Evolutionary conservation across 2,113 vertebrate genomes (phyloP).

Genomic region (Dolichotis patagonum): DNA sequence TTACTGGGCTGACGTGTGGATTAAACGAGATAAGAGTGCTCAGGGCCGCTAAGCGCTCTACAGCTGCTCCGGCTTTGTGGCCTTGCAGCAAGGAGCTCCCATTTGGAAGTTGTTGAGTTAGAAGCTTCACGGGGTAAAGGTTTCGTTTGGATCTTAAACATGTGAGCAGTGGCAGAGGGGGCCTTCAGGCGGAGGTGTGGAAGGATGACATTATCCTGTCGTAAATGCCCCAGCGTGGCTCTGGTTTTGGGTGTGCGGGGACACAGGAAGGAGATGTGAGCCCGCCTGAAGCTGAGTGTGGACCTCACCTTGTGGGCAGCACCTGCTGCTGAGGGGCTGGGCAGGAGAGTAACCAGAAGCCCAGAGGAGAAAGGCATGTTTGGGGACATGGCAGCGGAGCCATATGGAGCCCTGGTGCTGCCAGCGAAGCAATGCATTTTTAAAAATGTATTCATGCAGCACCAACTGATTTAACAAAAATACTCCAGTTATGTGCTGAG

Average conservation of each 20-base stretch:
- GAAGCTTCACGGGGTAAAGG: not conserved
- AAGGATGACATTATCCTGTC: not conserved
- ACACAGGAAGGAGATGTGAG: not conserved
- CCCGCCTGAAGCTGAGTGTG: fast-evolving
- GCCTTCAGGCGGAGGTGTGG: not conserved
- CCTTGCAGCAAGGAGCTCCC: fast-evolving
- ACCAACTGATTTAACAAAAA: not conserved
- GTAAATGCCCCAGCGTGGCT: fast-evolving
- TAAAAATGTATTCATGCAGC: not conserved
- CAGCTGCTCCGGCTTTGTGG: fast-evolving
- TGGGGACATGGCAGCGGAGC: not conserved
- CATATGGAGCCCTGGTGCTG: not conserved
- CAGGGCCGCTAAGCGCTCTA: fast-evolving
- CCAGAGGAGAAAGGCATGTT: not conserved
- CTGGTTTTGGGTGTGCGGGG: fast-evolving
- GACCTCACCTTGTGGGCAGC: not conserved
- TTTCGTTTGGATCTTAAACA: not conserved
- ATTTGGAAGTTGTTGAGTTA: fast-evolving
- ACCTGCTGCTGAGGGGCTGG: not conserved
- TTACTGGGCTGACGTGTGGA: not conserved
- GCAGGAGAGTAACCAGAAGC: not conserved
- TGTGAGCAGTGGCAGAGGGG: not conserved
- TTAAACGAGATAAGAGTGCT: fast-evolving
- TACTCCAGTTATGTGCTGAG: not conserved
- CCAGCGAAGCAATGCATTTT: constrained; percentile 8